These are phyloP conservation scores for Netelia melanura DNA, from an alignment of 2,888 invertebrate species.

Conservation along the genomic window DNA sequence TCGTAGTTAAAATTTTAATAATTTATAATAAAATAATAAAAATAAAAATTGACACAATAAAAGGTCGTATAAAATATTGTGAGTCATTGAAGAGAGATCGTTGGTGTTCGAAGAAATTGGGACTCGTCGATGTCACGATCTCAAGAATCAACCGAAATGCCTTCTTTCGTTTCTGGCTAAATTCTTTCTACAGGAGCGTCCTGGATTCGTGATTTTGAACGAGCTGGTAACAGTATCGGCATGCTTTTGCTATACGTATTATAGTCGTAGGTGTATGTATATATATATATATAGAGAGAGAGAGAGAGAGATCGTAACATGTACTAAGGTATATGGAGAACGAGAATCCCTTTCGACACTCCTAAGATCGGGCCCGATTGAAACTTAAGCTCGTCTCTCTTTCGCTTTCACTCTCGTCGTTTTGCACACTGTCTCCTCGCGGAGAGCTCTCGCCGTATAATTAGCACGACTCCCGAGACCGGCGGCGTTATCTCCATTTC, in stretches of 20 bases:
- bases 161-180: neutral
- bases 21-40: neutral
- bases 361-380: slow-evolving; percentile 28
- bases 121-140: neutral
- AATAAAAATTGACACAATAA: neutral
- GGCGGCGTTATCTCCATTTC: slow-evolving; percentile 45
- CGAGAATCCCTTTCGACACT: slow-evolving; percentile 22
- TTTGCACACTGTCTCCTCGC: slow-evolving; percentile 12
- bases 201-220: neutral
- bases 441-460: slow-evolving; percentile 55
- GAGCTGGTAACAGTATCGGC: neutral
- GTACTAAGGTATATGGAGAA: slow-evolving; percentile 8
- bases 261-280: neutral
- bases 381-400: slow-evolving; percentile 55
- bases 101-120: neutral
- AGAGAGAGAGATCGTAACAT: neutral
- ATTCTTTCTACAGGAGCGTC: slow-evolving; percentile 1
- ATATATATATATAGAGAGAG: neutral
- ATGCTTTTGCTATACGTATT: neutral
- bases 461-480: slow-evolving; percentile 61
- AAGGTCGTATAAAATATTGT: neutral
- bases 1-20: too few species aligned
- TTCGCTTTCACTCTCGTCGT: slow-evolving; percentile 10
- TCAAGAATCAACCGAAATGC: neutral
- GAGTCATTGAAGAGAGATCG: neutral